Base-by-base conservation (phyloP, 2,888 invertebrate species). In the Eumerus sabulonum region DNA sequence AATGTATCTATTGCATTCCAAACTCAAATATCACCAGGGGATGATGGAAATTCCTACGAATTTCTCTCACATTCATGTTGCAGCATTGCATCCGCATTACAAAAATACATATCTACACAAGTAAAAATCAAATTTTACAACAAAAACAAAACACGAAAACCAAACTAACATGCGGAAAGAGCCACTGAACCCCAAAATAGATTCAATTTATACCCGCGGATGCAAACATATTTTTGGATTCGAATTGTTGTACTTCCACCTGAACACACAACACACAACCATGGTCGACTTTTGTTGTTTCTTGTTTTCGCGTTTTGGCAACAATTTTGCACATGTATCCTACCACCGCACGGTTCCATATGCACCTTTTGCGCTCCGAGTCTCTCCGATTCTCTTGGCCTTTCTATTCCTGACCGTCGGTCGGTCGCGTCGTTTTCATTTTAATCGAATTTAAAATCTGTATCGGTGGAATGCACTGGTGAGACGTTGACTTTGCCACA, bases 391-490 rank as follows among this genome's bases (percentile, higher is more conserved):
- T 5, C 17, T 36, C 36, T 11, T 38, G 11, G 7, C 11, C 16
- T 56, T 19, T 53, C 36, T 57, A 44, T 35, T 47, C 16, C 12
- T 57, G 27, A 35, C 17, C 35, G 9, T 4, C 27, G 40, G n/a
- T n/a, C n/a, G n/a, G n/a, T n/a, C n/a, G n/a, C n/a, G n/a, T n/a
- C n/a, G n/a, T n/a, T n/a, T n/a, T n/a, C n/a, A n/a, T 40, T 64
- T 45, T 76, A 76, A 70, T 71, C 76, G 64, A 70, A 71, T 76
- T 71, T 56, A 60, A 63, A n/a, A 53, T 44, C 59, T 64, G 27
- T 71, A 66, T 66, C 71, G 60, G 27, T 2, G 27, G 66, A 66
- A 71, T 76, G 59, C 38, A 35, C 44, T 60, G 27, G 12, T 53
- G 54, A 60, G 56, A 59, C 60, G 60, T 66, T 71, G 76, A 66